These are phyloP conservation scores for Carassius auratus DNA, from an alignment of 2,113 vertebrate genomes.

Conservation along the genomic window DNA sequence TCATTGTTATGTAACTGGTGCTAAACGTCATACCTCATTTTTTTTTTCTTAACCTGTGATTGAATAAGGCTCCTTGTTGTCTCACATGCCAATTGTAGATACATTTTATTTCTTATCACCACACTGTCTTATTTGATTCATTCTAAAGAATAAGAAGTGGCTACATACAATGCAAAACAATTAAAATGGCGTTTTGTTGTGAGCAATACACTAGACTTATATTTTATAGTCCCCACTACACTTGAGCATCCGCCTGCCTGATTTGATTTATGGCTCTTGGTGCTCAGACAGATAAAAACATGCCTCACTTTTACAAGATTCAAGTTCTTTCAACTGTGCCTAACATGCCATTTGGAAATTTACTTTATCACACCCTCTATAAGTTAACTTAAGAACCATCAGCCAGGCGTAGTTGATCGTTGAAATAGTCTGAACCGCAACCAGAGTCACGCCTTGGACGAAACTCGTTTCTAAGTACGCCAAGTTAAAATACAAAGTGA, in stretches of 20 bases:
- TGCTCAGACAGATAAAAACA: constrained; percentile 31
- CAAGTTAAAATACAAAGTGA: background rate
- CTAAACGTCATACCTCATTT: constrained; percentile 18
- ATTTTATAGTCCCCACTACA: background rate
- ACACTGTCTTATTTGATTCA: constrained; percentile 14
- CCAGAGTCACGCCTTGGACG: background rate
- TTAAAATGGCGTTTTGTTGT: background rate
- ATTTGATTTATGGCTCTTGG: constrained; percentile 9
- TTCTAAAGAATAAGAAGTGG: background rate
- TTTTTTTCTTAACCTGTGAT: background rate
- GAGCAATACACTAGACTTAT: too few species aligned
- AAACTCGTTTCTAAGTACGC: background rate
- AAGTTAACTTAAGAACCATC: background rate
- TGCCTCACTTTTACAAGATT: background rate
- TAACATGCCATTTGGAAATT: constrained; percentile 6
- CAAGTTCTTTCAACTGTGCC: background rate
- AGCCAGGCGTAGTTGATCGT: background rate
- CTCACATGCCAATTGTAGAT: constrained; percentile 11
- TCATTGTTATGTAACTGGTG: background rate
- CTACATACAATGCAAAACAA: background rate
- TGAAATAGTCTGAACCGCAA: too few species aligned
- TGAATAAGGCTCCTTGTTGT: background rate
- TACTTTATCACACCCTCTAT: background rate
- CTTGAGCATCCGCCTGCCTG: background rate
- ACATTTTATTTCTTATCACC: background rate